Base-by-base conservation (phyloP, 2,888 invertebrate genomes). In the Agapetus fuscipes region DNA sequence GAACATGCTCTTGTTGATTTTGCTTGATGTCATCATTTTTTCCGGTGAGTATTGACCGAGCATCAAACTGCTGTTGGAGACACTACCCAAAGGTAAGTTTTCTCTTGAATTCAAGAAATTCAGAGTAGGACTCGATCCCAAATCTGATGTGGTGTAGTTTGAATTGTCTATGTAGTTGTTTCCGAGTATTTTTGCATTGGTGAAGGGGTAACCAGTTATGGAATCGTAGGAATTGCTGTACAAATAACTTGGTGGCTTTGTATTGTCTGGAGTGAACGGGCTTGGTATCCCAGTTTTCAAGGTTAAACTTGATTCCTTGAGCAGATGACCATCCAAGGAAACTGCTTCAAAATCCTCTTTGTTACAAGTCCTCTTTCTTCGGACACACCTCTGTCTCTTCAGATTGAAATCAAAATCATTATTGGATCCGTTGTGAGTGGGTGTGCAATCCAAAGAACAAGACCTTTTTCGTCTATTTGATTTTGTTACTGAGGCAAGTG, bases 311-410 rank as follows among this genome's bases (percentile, higher is more conserved):
- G 58, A 56, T 51, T 62, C 64, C 2, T 51, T 30, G n/a, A 28
- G 39, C 37, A 58, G 55, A 6, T 35, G 32, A 38, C 52, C 54
- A 45, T 56, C 59, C 11, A 17, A 28, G 3, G 13, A 12, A 7
- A 33, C 28, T 2, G 17, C 16, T 26, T 42, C 43, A 17, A 40
- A 39, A 10, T 37, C 42, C 25, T 49, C 43, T 33, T 35, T 41
- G 14, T 42, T 29, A 28, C 39, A 35, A 11, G 52, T 50, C 45
- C 69, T 71, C 49, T 72, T 68, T 45, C 74, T 62, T 3, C 76
- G 59, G 11, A 76, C 71, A 50, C 76, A 75, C 48, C 62, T 68
- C 53, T 77, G 76, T 13, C 76, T 60, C 54, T 68, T 72, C 24
- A 76, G 54, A 40, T 63, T 59, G 4, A 62, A 52, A 46, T 63